Evolutionary conservation across 2,113 vertebrate genomes (phyloP).

Genomic region (Meles meles): DNA sequence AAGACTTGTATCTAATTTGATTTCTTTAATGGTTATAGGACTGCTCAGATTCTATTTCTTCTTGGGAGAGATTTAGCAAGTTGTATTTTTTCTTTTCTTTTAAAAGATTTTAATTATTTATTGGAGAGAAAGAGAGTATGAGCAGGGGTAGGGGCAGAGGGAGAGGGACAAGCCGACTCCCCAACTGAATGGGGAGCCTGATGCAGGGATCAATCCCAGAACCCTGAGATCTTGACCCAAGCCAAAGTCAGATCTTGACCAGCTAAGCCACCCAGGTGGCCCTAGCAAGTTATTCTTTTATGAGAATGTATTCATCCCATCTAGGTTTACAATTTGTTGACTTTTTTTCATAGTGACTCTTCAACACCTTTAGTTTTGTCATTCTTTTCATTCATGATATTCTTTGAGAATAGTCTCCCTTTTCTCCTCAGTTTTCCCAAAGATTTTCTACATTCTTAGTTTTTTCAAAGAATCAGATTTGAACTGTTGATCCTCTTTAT

Average conservation of each 20-base stretch:
- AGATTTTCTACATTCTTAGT: background rate
- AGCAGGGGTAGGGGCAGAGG: background rate
- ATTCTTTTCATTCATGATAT: background rate
- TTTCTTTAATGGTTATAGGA: background rate
- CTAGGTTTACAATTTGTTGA: background rate
- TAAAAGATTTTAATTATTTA: background rate
- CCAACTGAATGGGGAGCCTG: background rate
- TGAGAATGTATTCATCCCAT: background rate
- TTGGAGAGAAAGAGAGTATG: background rate
- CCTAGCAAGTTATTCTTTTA: background rate
- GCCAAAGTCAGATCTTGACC: background rate
- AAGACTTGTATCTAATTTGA: background rate
- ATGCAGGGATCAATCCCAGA: background rate
- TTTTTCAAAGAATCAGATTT: background rate
- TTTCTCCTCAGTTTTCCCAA: background rate
- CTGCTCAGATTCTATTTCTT: background rate
- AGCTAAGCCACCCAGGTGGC: background rate
- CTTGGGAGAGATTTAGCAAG: background rate
- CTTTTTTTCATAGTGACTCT: background rate
- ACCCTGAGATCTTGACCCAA: background rate
- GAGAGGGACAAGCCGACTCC: background rate
- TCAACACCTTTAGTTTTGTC: background rate
- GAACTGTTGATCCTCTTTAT: background rate
- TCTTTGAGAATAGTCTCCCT: background rate
- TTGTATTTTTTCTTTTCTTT: background rate